Percentiles rank a stretch among this genome's conserved stretches.
Evolutionary conservation across 2,888 invertebrate genomes (phyloP).

Genomic region (Miltochrista miniata): DNA sequence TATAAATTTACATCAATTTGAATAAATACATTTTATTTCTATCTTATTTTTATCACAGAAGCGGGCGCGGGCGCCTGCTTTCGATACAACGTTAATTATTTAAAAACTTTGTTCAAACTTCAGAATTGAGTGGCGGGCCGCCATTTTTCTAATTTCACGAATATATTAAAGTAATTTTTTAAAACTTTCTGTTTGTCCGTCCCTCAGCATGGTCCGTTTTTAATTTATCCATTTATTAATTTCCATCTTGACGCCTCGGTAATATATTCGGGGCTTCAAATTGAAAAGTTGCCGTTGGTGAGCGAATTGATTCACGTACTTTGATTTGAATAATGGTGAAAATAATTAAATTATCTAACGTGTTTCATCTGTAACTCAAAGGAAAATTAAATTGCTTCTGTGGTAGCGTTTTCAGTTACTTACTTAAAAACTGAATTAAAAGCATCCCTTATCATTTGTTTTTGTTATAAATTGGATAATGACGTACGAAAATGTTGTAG

Average conservation of each 20-base stretch:
- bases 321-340: slow-evolving; percentile 49
- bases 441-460: too few species aligned
- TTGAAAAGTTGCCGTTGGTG: slow-evolving; percentile 51
- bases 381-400: background rate
- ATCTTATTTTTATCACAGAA: background rate
- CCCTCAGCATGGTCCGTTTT: slow-evolving; percentile 42
- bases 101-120: slow-evolving; percentile 48
- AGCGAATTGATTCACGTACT: slow-evolving; percentile 39
- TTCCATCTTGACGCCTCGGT: slow-evolving; percentile 47
- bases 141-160: slow-evolving; percentile 30
- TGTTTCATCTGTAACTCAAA: slow-evolving; percentile 1
- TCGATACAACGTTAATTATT: slow-evolving; percentile 47
- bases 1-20: background rate
- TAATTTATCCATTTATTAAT: slow-evolving; percentile 57
- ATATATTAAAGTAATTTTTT: slow-evolving; percentile 38
- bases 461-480: too few species aligned
- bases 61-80: background rate
- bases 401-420: too few species aligned
- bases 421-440: too few species aligned
- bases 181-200: slow-evolving; percentile 39
- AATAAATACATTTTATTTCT: background rate
- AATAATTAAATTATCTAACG: slow-evolving; percentile 38
- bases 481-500: too few species aligned
- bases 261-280: slow-evolving; percentile 52
- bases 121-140: slow-evolving; percentile 22